Percentiles rank a stretch among this genome's conserved stretches.
phyloP scores from a whole-genome alignment of 2,797 vertebrate genomes.

The Martes flavigula region DNA sequence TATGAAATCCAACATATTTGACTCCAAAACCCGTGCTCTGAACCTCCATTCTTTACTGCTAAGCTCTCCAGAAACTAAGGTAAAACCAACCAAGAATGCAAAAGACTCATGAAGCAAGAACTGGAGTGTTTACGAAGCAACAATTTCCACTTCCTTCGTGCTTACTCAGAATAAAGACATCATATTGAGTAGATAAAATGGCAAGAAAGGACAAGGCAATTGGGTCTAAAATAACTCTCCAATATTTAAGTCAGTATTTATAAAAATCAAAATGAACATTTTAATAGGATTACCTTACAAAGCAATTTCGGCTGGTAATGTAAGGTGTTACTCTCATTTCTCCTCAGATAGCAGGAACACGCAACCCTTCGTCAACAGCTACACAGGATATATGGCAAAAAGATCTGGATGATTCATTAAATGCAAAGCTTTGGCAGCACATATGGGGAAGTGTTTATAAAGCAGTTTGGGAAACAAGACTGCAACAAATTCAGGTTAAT shows the following conservation, averaged over 20 bases:
- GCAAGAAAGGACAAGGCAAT: neutral
- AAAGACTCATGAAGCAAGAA: neutral
- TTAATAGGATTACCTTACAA: constrained; percentile 6
- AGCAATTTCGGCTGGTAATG: neutral
- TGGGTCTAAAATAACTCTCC: neutral
- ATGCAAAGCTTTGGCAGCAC: constrained; percentile 66
- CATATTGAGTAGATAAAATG: neutral
- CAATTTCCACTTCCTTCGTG: neutral
- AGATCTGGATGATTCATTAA: constrained; percentile 72
- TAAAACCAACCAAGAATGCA: neutral
- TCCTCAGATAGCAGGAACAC: constrained; percentile 28
- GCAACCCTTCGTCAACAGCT: constrained; percentile 32
- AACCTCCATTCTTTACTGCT: neutral
- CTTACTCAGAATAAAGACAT: neutral
- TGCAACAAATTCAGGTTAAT: constrained; percentile 73
- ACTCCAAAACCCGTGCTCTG: neutral
- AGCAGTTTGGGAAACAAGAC: constrained; percentile 62
- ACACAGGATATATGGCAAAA: constrained; percentile 63
- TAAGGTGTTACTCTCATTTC: neutral
- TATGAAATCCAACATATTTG: neutral
- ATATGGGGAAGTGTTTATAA: constrained; percentile 74
- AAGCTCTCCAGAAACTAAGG: neutral
- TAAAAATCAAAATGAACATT: constrained; percentile 35
- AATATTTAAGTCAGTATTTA: neutral
- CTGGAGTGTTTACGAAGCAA: neutral